These are phyloP conservation scores for Leptura quadrifasciata DNA, from an alignment of 2,888 invertebrate species.

Conservation along the genomic window DNA sequence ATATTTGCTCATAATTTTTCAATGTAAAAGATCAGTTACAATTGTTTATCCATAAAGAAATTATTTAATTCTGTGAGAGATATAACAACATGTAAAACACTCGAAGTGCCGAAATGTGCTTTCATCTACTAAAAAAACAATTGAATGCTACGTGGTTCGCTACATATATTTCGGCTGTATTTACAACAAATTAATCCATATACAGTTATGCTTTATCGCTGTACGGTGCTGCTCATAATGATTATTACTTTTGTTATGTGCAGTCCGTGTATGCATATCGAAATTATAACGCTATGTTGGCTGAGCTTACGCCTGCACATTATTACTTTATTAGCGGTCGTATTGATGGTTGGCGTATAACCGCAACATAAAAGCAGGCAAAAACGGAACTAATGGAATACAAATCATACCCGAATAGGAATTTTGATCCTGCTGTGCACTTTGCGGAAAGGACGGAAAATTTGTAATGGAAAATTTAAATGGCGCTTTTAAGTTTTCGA, in stretches of 20 bases:
- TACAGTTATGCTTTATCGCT: background rate
- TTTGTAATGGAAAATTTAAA: background rate
- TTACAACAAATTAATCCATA: constrained; percentile 12
- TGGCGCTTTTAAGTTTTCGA: no score
- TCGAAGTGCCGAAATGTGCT: background rate
- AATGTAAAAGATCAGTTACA: no score
- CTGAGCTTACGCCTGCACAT: constrained; percentile 12
- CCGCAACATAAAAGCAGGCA: background rate
- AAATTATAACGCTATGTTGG: constrained; percentile 5
- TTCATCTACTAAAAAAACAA: background rate
- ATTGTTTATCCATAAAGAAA: no score
- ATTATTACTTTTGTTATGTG: constrained; percentile 28
- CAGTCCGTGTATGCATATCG: constrained; percentile 20
- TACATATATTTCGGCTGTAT: background rate
- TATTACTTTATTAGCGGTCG: constrained; percentile 15
- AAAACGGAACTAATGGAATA: constrained; percentile 16
- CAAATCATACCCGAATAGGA: constrained; percentile 5
- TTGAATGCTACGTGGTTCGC: background rate
- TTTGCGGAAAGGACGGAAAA: background rate
- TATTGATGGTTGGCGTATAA: background rate
- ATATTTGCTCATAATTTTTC: no score
- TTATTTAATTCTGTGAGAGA: background rate
- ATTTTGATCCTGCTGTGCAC: background rate
- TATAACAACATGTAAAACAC: background rate
- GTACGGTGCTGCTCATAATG: constrained; percentile 7